Evolutionary conservation across 2,113 vertebrate genomes (phyloP), one percentile per base, ranked within the genome.

Genomic region (Rynchops niger): DNA sequence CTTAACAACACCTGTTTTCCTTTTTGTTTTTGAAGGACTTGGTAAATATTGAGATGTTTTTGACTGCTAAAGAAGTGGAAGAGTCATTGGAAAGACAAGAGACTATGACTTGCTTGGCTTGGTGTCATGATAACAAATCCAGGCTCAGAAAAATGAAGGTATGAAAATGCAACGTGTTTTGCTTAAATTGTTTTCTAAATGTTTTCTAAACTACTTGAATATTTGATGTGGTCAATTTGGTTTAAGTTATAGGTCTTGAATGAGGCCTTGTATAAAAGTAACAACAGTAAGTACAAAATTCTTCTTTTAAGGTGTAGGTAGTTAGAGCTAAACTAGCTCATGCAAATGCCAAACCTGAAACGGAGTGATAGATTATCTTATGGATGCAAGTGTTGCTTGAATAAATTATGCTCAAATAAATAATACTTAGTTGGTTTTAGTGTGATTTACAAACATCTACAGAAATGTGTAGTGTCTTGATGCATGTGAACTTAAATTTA

Each of bases 81-180:
- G 99, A 99, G 95, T 99, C 99, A 69, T 98, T 99, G 97, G 99
- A 99, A 98, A 98, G 99, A 96, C 99, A 99, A 72, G 99, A 99
- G 97, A 99, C 99, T 0, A 99, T 99, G 95, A 99, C 99, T 58
- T 99, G 99, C 97, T 97, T 99, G 95, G 99, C 99, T 88, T 99
- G 99, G 99, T 99, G 99, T 97, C 99, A 99, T 27, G 99, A 99
- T 97, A 99, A 99, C 95, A 99, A 99, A 97, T 99, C 99, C 79
- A 99, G 99, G 86, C 99, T 99, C 78, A 99, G 99, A 91, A 99
- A 99, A 97, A 99, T 99, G 99, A 99, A 99, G 99, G 99, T 99
- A 98, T 22, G 77, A 74, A 77, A 84, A 83, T 58, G 3, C 15
- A 72, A 13, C 11, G 0, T 38, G 40, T 87, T 87, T 76, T 82